These are phyloP conservation scores for Scelioninae gen. 1 DNA, from an alignment of 2,888 invertebrate species.

Conservation along the genomic window DNA sequence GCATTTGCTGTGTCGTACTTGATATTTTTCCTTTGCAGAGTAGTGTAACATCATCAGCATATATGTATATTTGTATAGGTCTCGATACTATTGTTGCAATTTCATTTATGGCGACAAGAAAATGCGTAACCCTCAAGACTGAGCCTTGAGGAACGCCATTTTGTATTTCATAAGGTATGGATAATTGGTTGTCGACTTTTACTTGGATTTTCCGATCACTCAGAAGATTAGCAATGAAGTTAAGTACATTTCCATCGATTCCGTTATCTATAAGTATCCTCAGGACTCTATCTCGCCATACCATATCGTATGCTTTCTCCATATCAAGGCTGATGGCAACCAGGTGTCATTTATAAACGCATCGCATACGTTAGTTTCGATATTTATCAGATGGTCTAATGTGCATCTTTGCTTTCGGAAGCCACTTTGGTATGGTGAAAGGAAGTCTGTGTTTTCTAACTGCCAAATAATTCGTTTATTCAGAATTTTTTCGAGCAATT, in stretches of 20 bases:
- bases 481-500: conserved; percentile 42
- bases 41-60: neutral
- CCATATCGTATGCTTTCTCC: conserved; percentile 68
- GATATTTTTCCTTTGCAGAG: too few species aligned
- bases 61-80: conserved; percentile 6
- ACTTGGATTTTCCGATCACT: neutral
- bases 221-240: neutral
- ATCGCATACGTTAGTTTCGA: conserved; percentile 49
- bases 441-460: conserved; percentile 50
- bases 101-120: neutral
- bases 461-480: conserved; percentile 58
- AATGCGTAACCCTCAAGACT: neutral
- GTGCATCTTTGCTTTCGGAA: neutral
- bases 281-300: conserved; percentile 30
- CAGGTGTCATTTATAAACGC: conserved; percentile 58
- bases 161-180: too few species aligned
- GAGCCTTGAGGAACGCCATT: too few species aligned
- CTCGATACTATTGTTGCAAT: neutral
- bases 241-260: neutral
- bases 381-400: conserved; percentile 3
- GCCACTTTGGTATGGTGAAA: conserved; percentile 20
- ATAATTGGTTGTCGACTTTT: neutral
- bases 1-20: too few species aligned
- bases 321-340: conserved; percentile 62
- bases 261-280: neutral